Evolutionary conservation across 1,140 invertebrate species (phyloP).

Genomic region (Zaprionus gabonicus): DNA sequence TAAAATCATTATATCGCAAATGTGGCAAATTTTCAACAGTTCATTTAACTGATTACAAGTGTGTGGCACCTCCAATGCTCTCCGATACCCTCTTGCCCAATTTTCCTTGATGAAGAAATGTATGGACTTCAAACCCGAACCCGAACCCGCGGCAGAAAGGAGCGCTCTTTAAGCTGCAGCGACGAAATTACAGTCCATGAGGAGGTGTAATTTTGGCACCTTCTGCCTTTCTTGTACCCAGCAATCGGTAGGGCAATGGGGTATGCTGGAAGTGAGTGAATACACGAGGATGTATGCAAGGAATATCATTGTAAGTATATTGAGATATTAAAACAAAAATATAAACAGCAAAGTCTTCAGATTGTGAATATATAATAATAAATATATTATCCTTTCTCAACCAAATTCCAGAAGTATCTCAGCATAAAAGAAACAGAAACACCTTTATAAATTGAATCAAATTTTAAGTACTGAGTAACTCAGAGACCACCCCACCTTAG

Average conservation of each 20-base stretch:
- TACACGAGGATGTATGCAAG: background rate
- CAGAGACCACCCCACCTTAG: background rate
- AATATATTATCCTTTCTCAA: too few species aligned
- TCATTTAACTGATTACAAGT: constrained; percentile 80
- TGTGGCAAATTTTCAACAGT: constrained; percentile 80
- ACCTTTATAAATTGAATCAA: too few species aligned
- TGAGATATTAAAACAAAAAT: too few species aligned
- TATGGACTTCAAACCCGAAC: constrained; percentile 22
- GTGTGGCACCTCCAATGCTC: constrained; percentile 27
- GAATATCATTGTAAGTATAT: too few species aligned
- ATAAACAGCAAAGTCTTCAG: too few species aligned
- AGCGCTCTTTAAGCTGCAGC: constrained; percentile 56
- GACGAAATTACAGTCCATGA: constrained; percentile 60
- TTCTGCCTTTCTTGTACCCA: constrained; percentile 33
- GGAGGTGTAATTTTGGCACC: constrained; percentile 71
- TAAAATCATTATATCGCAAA: constrained; percentile 57
- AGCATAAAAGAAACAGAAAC: too few species aligned
- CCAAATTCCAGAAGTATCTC: too few species aligned
- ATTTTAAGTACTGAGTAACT: background rate
- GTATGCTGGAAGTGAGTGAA: background rate
- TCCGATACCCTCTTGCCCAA: constrained; percentile 39
- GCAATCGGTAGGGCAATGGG: background rate
- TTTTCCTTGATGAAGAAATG: constrained; percentile 63
- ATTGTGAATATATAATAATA: too few species aligned
- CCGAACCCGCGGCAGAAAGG: background rate